Base-by-base conservation (phyloP, 2,888 invertebrate species). In the Caenorhabditis uteleia region DNA sequence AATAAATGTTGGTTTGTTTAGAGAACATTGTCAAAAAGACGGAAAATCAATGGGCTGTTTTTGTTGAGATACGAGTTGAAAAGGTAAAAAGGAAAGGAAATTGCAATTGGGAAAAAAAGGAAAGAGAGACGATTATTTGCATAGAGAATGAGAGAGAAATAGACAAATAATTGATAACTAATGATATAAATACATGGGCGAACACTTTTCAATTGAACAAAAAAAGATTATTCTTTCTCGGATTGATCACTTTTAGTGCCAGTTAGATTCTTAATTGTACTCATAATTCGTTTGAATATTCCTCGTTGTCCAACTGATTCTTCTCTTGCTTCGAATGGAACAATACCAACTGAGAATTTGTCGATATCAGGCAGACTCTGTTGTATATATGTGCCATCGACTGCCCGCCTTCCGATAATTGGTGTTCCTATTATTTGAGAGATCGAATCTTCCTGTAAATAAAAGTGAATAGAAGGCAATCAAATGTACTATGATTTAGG, bases 271-370 rank as follows among this genome's bases (percentile, higher is more conserved):
- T 33, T 31, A 18, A 45, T 45, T 14, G 31, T 62, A 39, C 42
- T 50, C 57, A 62, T 59, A 16, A 71, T 65, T 25, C 43, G 39
- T 27, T 65, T 60, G 44, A 71, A 57, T 27, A 61, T 58, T 7
- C 70, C 70, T 18, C 57, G 44, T 31, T 53, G 51, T 14, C 49
- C 51, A n/a, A 43, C 40, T 3, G 42, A n/a, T 38, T 68, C 71
- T 40, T 68, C 71, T 34, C 59, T 50, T 16, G 64, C 66, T 14
- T 50, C 49, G 44, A 71, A 71, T 18, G 71, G 71, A 18, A 68
- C 58, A 16, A 71, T 71, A 29, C 65, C 65, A 34, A 65, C 65
- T 14, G 65, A 21, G 27, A 65, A 65, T 3, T 49, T 51, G 3
- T 59, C 55, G 6, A 65, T 31, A 16, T 44, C 23, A 2, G 65